Evolutionary conservation across 2,113 vertebrate species (phyloP), one percentile per base, ranked within the genome.

Genomic region (Hippocampus abdominalis): DNA sequence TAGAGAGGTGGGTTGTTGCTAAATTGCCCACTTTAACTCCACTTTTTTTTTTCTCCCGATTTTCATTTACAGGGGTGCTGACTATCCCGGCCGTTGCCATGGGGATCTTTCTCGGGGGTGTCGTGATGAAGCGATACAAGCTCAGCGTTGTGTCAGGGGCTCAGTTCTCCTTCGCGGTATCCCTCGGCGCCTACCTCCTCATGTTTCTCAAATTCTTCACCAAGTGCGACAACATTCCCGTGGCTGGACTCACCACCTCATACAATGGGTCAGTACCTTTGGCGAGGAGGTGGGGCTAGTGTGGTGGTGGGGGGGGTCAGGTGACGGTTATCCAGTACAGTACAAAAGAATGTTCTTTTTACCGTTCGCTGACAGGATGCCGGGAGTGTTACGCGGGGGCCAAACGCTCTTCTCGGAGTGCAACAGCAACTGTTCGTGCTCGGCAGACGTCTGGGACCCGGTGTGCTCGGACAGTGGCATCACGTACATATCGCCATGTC

Each of bases 51-150:
- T 48, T 4, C n/a, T 12, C 0, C 29, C 29, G 5, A 42, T 10
- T 20, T 88, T 64, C 62, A 65, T 25, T 21, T 86, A 4, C 70
- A 97, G 96, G 93, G 66, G 0, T 93, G 18, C 72, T 92, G 70
- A 85, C 89, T 53, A 66, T 98, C 65, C 95, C 96, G 20, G 83
- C 80, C 25, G 20, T 94, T 8, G 69, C 92, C 1, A 2, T 90
- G 74, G 95, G 95, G n/a, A 89, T 96, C 69, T 94, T 98, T 67
- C 44, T 92, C 13, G 94, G 96, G 42, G 97, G 97, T 2, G 68
- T 95, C 69, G 82, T 95, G 78, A 94, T 96, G 94, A 97, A 93
- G 85, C 92, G 91, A 70, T 94, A 93, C 68, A 96, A 95, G 78
- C 70, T 97, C 71, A 75, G 84, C 21, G 77, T 96, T 15, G 2